A percentile compares a stretch with the other conserved stretches of the same genome.
These are phyloP conservation scores for Pluvialis apricaria DNA, from an alignment of 2,113 vertebrate species.

Conservation along the genomic window DNA sequence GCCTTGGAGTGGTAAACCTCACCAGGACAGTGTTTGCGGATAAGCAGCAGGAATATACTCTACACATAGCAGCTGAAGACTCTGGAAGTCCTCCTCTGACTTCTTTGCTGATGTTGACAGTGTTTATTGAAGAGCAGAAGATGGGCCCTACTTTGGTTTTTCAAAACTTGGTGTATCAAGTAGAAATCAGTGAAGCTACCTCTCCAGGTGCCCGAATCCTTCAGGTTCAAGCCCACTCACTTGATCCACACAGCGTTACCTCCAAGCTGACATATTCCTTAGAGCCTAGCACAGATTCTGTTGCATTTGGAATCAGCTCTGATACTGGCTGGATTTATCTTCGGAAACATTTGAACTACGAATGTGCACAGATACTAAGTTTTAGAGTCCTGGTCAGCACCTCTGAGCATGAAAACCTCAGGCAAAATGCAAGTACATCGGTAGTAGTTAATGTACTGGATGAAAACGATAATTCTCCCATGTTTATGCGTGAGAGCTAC, in stretches of 20 bases:
- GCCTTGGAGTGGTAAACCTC: constrained; percentile 79
- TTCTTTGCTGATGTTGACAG: constrained; percentile 70
- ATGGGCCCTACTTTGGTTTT: constrained; percentile 74
- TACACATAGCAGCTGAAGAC: constrained; percentile 81
- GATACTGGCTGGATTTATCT: constrained; percentile 85
- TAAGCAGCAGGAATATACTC: constrained; percentile 38
- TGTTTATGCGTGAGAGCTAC: constrained; percentile 75
- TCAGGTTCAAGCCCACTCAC: constrained; percentile 74
- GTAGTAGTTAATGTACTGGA: constrained; percentile 84
- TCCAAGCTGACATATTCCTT: constrained; percentile 69
- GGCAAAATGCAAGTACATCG: constrained; percentile 71
- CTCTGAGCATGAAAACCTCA: not conserved
- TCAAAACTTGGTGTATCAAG: constrained; percentile 85
- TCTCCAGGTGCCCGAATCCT: constrained; percentile 72
- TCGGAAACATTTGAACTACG: constrained; percentile 80
- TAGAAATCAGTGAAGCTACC: constrained; percentile 83
- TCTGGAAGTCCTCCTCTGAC: constrained; percentile 75
- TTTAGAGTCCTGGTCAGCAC: constrained; percentile 76
- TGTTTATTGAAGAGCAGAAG: constrained; percentile 71
- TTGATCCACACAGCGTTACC: not conserved
- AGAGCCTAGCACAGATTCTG: constrained; percentile 58
- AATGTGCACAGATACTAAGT: constrained; percentile 67
- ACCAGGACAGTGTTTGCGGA: constrained; percentile 59
- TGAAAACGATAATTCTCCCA: constrained; percentile 87
- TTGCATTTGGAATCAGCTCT: constrained; percentile 77